Evolutionary conservation across 1,140 invertebrate genomes (phyloP).

Genomic region (Daktulosphaira vitifoliae): DNA sequence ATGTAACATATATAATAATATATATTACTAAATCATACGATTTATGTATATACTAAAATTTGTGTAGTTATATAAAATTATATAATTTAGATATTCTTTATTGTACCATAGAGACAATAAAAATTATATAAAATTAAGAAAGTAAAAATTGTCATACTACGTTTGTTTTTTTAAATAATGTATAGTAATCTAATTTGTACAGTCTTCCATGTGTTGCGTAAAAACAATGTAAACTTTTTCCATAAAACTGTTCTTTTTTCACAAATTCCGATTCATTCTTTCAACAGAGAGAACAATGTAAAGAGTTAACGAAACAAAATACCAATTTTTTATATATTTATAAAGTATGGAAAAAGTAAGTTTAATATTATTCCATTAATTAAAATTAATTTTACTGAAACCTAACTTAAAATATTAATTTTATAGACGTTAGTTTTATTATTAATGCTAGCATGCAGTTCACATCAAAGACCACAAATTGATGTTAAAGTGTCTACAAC

Average conservation of each 20-base stretch:
- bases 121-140: conserved; percentile 15
- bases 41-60: too few relatives aligned
- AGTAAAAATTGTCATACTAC: neutral
- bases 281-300: neutral
- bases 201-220: conserved; percentile 15
- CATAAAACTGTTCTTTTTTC: neutral
- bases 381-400: too few relatives aligned
- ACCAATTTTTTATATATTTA: neutral
- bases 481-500: neutral
- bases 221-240: neutral
- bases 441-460: neutral
- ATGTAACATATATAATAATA: too few relatives aligned
- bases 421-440: neutral
- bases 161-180: neutral
- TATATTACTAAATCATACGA: too few relatives aligned
- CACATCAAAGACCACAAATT: neutral
- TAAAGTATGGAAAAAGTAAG: conserved; percentile 14
- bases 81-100: too few relatives aligned
- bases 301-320: neutral
- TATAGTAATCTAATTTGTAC: neutral
- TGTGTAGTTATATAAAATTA: too few relatives aligned
- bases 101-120: neutral
- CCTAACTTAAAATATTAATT: too few relatives aligned
- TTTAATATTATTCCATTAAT: neutral
- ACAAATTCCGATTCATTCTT: neutral